These are phyloP conservation scores for Eulimnadia texana DNA, from an alignment of 1,140 invertebrate species.

Conservation along the genomic window DNA sequence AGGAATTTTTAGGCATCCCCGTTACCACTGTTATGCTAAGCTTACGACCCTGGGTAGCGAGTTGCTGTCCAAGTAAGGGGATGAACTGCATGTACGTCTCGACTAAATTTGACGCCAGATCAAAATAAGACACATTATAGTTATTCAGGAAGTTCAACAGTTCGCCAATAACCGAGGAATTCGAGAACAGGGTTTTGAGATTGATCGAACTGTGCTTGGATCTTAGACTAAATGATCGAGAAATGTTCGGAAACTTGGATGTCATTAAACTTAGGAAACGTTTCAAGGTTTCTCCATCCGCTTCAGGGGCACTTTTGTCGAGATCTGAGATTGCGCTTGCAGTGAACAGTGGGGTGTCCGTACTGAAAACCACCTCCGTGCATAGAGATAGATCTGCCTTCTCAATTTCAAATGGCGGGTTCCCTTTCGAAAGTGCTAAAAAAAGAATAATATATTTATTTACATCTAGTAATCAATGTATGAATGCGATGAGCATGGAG, in stretches of 20 bases:
- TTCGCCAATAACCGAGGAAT: neutral
- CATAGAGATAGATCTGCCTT: neutral
- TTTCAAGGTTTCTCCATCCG: neutral
- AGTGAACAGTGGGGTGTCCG: neutral
- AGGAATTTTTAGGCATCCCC: neutral
- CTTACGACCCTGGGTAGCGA: too few species aligned
- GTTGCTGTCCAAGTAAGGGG: too few species aligned
- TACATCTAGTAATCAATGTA: too few species aligned
- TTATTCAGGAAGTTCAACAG: neutral
- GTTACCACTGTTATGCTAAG: neutral
- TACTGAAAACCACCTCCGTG: neutral
- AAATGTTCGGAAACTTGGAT: neutral
- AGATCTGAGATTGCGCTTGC: neutral
- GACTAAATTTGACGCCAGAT: neutral
- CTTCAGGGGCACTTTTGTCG: neutral
- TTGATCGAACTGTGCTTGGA: neutral
- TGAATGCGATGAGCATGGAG: too few species aligned
- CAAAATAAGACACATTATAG: neutral
- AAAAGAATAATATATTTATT: too few species aligned
- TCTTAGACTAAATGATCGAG: neutral
- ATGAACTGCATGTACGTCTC: neutral
- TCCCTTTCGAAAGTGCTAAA: neutral
- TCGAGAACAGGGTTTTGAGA: neutral
- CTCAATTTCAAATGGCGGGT: neutral
- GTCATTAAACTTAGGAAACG: neutral